These are phyloP conservation scores for Riparia riparia DNA, from an alignment of 2,113 vertebrate species.

Conservation along the genomic window DNA sequence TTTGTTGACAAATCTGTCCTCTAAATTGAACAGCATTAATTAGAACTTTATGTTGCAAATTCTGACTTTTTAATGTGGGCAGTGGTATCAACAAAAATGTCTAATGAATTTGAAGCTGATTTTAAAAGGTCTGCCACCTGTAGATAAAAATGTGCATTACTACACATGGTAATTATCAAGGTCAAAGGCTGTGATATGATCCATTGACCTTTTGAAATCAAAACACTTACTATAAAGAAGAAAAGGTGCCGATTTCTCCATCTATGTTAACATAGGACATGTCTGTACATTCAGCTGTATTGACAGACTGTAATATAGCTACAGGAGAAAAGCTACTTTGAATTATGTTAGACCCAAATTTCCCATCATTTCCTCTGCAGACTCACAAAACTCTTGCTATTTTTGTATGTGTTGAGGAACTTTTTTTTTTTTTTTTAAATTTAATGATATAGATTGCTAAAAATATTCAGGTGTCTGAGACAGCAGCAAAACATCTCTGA, in stretches of 20 bases:
- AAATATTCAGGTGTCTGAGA: slow-evolving; percentile 58
- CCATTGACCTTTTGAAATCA: slow-evolving; percentile 68
- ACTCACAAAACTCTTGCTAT: background rate
- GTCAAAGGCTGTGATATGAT: slow-evolving; percentile 45
- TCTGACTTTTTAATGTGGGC: slow-evolving; percentile 61
- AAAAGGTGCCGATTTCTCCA: background rate
- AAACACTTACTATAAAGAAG: slow-evolving; percentile 37
- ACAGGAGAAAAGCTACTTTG: background rate
- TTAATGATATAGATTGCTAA: slow-evolving; percentile 43
- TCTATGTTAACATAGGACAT: background rate
- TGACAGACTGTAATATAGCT: background rate
- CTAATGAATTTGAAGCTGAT: slow-evolving; percentile 67
- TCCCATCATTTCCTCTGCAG: background rate
- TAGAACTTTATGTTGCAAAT: slow-evolving; percentile 53
- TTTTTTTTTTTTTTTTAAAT: background rate
- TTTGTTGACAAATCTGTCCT: slow-evolving; percentile 71
- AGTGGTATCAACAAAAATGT: slow-evolving; percentile 44
- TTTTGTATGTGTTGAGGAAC: slow-evolving; percentile 10
- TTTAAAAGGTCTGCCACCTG: slow-evolving; percentile 76
- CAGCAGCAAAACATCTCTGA: slow-evolving; percentile 31
- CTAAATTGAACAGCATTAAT: slow-evolving; percentile 67
- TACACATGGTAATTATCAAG: slow-evolving; percentile 66
- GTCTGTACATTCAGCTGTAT: background rate
- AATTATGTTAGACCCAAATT: background rate
- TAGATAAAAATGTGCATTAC: slow-evolving; percentile 73